Evolutionary conservation across 2,797 vertebrate genomes (phyloP).

Genomic region (Eutrigla gurnardus): DNA sequence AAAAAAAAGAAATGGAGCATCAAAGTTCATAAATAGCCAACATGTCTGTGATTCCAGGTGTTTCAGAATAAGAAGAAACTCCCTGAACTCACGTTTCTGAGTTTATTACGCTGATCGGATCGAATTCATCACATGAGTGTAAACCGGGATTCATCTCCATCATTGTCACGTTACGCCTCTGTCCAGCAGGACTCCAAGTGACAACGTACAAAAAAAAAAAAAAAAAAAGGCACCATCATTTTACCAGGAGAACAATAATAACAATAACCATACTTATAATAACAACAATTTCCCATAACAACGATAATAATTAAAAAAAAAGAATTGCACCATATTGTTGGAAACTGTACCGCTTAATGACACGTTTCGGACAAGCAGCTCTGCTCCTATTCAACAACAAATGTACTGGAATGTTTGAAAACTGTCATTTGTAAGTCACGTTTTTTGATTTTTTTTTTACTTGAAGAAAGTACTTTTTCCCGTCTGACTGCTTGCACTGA

Average conservation of each 20-base stretch:
- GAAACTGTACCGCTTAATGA: slow-evolving; percentile 71
- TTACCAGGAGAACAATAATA: slow-evolving; percentile 84
- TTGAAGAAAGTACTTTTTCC: slow-evolving; percentile 46
- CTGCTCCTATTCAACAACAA: slow-evolving; percentile 52
- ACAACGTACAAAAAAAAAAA: slow-evolving; percentile 73
- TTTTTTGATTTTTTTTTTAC: background rate
- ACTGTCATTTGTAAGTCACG: slow-evolving; percentile 48
- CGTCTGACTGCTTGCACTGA: slow-evolving; percentile 73
- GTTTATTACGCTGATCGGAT: slow-evolving; percentile 34
- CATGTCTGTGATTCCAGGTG: slow-evolving; percentile 42
- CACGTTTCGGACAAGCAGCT: slow-evolving; percentile 64
- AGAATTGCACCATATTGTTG: slow-evolving; percentile 78
- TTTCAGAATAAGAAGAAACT: slow-evolving; percentile 50
- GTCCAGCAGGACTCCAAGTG: slow-evolving; percentile 88
- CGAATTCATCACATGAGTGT: slow-evolving; percentile 60
- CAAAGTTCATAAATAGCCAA: slow-evolving; percentile 80
- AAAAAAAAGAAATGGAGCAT: slow-evolving; percentile 73
- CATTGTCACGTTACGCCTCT: slow-evolving; percentile 84
- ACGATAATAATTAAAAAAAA: slow-evolving; percentile 64
- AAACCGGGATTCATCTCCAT: slow-evolving; percentile 74
- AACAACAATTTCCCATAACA: slow-evolving; percentile 72
- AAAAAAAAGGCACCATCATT: slow-evolving; percentile 50
- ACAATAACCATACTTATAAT: slow-evolving; percentile 87
- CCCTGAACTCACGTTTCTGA: slow-evolving; percentile 45
- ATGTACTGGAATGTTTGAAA: slow-evolving; percentile 49